These are phyloP conservation scores for Timema cristinae DNA, from an alignment of 2,888 invertebrate genomes.

Conservation along the genomic window DNA sequence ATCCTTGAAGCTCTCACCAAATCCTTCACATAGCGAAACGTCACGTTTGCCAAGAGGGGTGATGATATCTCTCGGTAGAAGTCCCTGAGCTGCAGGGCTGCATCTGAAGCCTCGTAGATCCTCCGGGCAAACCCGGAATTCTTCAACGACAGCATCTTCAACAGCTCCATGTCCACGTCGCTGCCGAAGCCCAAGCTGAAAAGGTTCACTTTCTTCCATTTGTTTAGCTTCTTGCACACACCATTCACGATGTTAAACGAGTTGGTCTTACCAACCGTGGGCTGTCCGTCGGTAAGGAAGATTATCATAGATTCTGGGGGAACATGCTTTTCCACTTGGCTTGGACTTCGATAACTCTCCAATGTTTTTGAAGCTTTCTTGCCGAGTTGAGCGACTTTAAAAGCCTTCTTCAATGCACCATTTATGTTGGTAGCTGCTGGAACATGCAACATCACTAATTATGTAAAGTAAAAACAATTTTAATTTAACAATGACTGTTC, in stretches of 20 bases:
- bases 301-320: conserved; percentile 55
- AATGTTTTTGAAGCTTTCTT: not conserved
- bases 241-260: conserved; percentile 48
- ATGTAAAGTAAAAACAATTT: too few species aligned
- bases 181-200: conserved; percentile 67
- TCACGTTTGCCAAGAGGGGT: conserved; percentile 61
- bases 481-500: too few species aligned
- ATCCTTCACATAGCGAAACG: conserved; percentile 57
- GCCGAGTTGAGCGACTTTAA: conserved; percentile 13
- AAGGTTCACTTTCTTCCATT: conserved; percentile 46
- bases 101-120: conserved; percentile 45
- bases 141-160: conserved; percentile 60
- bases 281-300: conserved; percentile 64
- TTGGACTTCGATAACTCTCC: not conserved
- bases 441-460: too few species aligned
- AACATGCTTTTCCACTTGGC: not conserved
- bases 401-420: conserved; percentile 9
- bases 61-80: conserved; percentile 66
- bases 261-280: conserved; percentile 56
- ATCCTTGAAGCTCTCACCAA: conserved; percentile 44
- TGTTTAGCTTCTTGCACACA: not conserved
- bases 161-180: conserved; percentile 61
- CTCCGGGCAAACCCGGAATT: conserved; percentile 64
- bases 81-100: conserved; percentile 59
- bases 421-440: conserved; percentile 8